Evolutionary conservation across 2,113 vertebrate genomes (phyloP), one percentile per base, ranked within the genome.

Genomic region (Recurvirostra avosetta): DNA sequence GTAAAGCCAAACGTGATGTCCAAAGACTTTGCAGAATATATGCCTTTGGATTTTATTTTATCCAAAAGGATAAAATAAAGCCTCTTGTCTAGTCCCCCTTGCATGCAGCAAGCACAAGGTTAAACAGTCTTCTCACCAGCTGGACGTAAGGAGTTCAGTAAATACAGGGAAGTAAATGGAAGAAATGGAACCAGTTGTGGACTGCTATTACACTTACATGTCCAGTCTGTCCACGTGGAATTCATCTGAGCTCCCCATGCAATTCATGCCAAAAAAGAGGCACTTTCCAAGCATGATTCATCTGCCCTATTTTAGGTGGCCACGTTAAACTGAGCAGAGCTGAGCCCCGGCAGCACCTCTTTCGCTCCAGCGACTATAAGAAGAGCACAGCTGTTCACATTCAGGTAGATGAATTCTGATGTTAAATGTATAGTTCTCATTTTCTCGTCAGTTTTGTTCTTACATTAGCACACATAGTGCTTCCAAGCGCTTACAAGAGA

Each of bases 151-250:
- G 22, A 27, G 26, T 50, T 88, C 45, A 81, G n/a, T 26, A 91
- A 91, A 74, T 26, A 73, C 9, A 41, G 25, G 49, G 19, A 59
- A 71, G 26, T 11, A 85, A 88, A 88, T 29, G 9, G 34, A 77
- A 87, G 27, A 75, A 94, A 55, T 21, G 2, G 43, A 82, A 75
- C 12, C 2, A 0, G 14, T 3, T 74, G 27, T 38, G 43, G 52
- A 50, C n/a, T 50, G 43, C 4, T 41, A 1, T 66, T 27, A 53
- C 0, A 0, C 23, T 80, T 40, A 49, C 7, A 22, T 1, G 10
- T 66, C 55, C 12, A 43, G 29, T 13, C 40, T 61, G 29, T 27
- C 80, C 59, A 34, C 0, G 2, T 22, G 41, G 50, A 95, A 89
- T 71, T 55, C 32, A 50, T 23, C 23, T 62, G 55, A 92, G 52